Evolutionary conservation across 92 coral and sea anemone genomes (phyloP), one percentile per base, ranked within the genome.

Genomic region (Phenganax stokvisi): DNA sequence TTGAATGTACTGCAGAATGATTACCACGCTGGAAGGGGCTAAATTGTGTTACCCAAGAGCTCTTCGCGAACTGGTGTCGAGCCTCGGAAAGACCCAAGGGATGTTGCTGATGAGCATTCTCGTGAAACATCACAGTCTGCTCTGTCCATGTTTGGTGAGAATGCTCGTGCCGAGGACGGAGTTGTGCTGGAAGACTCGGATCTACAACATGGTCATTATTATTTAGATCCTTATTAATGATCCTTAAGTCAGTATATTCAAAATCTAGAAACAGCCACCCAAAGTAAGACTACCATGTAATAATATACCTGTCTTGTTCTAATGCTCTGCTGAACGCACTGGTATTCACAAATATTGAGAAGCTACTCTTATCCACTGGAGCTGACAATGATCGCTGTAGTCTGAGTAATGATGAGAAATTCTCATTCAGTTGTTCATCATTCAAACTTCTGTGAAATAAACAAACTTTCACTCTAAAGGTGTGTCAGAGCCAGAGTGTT

Each of bases 281-380:
- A 37, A 37, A 37, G 3, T 59, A 3, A 13, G 65, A 59, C 15
- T 0, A 59, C 20, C 65, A 6, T 0, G 1, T 13, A 59, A 59
- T 59, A 59, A 68, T 54, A 68, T 68, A 68, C 73, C 73, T 68
- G 53, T 30, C 16, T 9, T 68, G 17, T 12, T 68, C 73, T 0
- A 16, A 52, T 16, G 73, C 78, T 84, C 82, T 84, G 79, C 64
- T 88, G 75, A 73, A 89, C n/a, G 87, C 90, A 69, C 97, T 92
- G 79, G 97, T 90, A 83, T 92, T 94, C 71, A 91, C 98, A 75
- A 90, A 85, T 87, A 92, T 87, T 6, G 97, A 94, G 62, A 89
- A 90, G 56, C 90, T 81, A 79, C 89, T 90, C 67, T 85, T 85
- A 61, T 92, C 96, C 63, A 94, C 88, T 4, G 98, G 98, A 76